Evolutionary conservation across 2,888 invertebrate genomes (phyloP).

Genomic region (Amiota minor): DNA sequence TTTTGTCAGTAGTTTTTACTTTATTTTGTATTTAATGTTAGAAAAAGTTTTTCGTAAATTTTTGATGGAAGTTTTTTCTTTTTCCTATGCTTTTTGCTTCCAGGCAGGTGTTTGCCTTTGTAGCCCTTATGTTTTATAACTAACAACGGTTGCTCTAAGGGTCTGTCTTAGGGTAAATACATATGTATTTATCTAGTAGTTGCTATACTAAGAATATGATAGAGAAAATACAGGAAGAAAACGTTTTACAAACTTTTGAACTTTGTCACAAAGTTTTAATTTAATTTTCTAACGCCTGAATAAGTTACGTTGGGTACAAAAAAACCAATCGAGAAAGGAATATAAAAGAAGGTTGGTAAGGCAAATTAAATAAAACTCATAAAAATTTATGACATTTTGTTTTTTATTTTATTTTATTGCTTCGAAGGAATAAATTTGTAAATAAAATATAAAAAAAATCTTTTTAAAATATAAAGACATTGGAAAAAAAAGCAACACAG

Average conservation of each 20-base stretch:
- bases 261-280: slow-evolving; percentile 27
- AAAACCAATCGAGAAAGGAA: background rate
- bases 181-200: background rate
- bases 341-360: background rate
- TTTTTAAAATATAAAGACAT: too few species aligned
- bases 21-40: background rate
- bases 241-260: slow-evolving; percentile 25
- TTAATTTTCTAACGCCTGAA: slow-evolving; percentile 22
- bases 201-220: background rate
- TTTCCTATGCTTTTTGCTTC: too few species aligned
- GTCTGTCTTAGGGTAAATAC: background rate
- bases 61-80: slow-evolving; percentile 39
- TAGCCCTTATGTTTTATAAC: slow-evolving; percentile 22
- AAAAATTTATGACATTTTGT: slow-evolving; percentile 21
- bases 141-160: background rate
- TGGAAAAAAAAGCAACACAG: too few species aligned
- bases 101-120: slow-evolving; percentile 34
- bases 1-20: background rate
- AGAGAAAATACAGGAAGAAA: slow-evolving; percentile 7
- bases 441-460: too few species aligned
- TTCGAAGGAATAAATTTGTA: too few species aligned
- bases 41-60: slow-evolving; percentile 39
- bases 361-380: slow-evolving; percentile 27
- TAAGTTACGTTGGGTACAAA: background rate
- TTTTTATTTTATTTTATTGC: background rate